Conservation (phyloP, 2,888 invertebrate genomes). For the Dendrolimus houi region DNA sequence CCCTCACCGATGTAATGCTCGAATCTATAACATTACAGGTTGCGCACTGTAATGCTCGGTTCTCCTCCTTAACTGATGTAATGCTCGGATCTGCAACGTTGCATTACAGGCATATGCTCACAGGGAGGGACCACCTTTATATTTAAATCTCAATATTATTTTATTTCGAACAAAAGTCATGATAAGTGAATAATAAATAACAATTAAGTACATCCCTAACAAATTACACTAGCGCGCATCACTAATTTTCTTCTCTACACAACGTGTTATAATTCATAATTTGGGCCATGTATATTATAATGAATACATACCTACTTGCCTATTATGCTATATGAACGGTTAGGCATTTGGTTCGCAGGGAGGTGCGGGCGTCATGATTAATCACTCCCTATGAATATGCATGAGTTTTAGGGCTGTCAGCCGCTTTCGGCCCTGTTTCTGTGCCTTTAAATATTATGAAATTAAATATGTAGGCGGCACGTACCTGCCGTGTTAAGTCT, state of each 20-base stretch:
- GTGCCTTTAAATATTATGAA: conserved; percentile 66
- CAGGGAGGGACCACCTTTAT: too few species aligned
- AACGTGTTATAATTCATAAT: conserved; percentile 38
- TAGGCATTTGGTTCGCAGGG: conserved; percentile 28
- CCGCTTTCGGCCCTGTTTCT: conserved; percentile 15
- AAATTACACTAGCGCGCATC: conserved; percentile 38
- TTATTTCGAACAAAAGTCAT: conserved; percentile 6
- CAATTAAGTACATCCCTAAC: conserved; percentile 9
- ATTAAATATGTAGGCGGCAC: conserved; percentile 51
- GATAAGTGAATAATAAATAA: neutral
- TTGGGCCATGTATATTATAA: conserved; percentile 26
- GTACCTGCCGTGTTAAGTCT: conserved; percentile 13
- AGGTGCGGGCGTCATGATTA: conserved; percentile 47
- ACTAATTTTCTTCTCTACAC: conserved; percentile 37
- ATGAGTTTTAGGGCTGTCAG: conserved; percentile 63
- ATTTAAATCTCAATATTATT: neutral
- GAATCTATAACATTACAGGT: too few species aligned
- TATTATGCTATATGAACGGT: conserved; percentile 27
- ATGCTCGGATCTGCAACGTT: too few species aligned
- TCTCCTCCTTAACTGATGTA: too few species aligned
- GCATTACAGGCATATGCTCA: too few species aligned
- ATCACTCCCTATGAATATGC: conserved; percentile 70
- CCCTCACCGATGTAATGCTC: too few species aligned
- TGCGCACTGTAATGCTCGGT: too few species aligned
- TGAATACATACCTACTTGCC: conserved; percentile 28